These are phyloP conservation scores for Neoitamus cyanurus DNA, from an alignment of 2,888 invertebrate genomes.

Conservation along the genomic window DNA sequence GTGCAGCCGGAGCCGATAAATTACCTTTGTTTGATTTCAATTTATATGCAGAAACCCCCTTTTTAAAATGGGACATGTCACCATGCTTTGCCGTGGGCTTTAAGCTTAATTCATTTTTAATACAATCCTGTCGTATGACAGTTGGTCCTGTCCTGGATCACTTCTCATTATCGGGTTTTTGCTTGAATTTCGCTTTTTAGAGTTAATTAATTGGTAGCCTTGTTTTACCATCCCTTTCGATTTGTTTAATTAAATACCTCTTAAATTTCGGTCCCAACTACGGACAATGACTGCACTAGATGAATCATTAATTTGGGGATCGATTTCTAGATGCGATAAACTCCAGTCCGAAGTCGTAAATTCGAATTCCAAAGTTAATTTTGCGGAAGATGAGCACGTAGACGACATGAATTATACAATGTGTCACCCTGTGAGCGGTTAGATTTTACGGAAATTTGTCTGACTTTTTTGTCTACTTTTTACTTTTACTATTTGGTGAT, in stretches of 20 bases:
- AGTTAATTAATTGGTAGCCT: not conserved
- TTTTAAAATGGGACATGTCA: not conserved
- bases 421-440: not conserved
- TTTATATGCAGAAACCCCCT: not conserved
- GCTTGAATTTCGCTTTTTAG: not conserved
- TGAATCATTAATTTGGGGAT: not conserved
- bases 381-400: not conserved
- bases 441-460: not conserved
- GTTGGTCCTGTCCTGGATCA: no score
- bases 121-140: no score
- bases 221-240: not conserved
- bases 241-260: not conserved
- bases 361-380: not conserved
- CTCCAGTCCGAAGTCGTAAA: not conserved
- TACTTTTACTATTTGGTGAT: no score
- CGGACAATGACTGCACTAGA: not conserved
- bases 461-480: no score
- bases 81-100: not conserved
- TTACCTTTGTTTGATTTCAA: constrained; percentile 1
- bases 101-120: not conserved
- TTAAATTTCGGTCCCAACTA: not conserved
- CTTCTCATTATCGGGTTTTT: no score
- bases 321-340: not conserved
- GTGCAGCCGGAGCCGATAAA: not conserved
- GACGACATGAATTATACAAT: not conserved